Conservation (phyloP, 2,888 invertebrate species). For the Volucella bombylans region DNA sequence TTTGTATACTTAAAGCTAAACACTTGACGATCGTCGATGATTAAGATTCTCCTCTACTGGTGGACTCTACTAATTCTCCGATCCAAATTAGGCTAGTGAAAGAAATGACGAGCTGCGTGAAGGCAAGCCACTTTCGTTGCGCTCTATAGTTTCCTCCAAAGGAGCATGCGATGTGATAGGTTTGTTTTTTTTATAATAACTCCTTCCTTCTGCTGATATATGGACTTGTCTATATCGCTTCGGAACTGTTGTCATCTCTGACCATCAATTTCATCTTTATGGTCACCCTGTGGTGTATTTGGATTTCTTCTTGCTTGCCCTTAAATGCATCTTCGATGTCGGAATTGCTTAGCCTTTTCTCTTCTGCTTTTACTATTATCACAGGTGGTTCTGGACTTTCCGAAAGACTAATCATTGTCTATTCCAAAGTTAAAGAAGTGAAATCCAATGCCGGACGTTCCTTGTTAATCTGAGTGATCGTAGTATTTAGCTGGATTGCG, state of each 20-base stretch:
- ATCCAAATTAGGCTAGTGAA: conserved; percentile 77
- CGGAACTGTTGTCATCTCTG: background rate
- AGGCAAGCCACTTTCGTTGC: conserved; percentile 57
- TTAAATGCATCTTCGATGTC: conserved; percentile 77
- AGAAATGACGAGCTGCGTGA: conserved; percentile 80
- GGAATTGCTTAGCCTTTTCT: conserved; percentile 70
- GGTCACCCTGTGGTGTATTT: conserved; percentile 1
- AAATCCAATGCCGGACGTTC: too few relatives aligned
- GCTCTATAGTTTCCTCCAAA: conserved; percentile 31
- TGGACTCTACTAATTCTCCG: conserved; percentile 67
- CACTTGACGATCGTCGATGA: conserved; percentile 81
- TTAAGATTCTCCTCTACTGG: conserved; percentile 75
- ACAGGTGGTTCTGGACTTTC: conserved; percentile 24
- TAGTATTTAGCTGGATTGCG: conserved; percentile 66
- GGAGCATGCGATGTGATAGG: conserved; percentile 2
- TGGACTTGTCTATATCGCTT: conserved; percentile 6
- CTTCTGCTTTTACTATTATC: conserved; percentile 15
- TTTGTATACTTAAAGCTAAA: too few relatives aligned
- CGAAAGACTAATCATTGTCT: conserved; percentile 26
- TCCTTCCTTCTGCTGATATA: background rate
- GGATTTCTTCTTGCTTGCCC: conserved; percentile 45
- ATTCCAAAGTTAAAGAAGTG: too few relatives aligned
- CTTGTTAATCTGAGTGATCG: conserved; percentile 75
- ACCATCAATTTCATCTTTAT: conserved; percentile 9
- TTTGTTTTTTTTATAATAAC: background rate